Evolutionary conservation across 2,797 vertebrate genomes (phyloP).

Genomic region (Schizopygopsis pylzovi): DNA sequence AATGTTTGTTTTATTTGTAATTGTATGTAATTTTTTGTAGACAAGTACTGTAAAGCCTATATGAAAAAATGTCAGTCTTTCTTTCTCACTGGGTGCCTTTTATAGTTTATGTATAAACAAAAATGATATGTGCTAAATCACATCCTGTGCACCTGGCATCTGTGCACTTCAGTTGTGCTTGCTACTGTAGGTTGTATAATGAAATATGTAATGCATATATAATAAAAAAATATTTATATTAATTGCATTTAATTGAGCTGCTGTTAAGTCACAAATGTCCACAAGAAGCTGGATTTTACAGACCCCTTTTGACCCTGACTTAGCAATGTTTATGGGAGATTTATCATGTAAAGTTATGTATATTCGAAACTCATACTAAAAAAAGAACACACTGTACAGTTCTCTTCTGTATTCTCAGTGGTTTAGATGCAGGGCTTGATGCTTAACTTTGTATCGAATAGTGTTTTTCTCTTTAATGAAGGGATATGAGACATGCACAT

Average conservation of each 20-base stretch:
- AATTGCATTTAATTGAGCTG: neutral
- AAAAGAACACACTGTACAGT: slow-evolving; percentile 8
- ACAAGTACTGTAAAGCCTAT: neutral
- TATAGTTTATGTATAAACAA: neutral
- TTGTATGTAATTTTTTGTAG: neutral
- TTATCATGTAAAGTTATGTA: slow-evolving; percentile 18
- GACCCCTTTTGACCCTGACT: slow-evolving; percentile 3
- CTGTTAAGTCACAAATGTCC: neutral
- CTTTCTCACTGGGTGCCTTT: neutral
- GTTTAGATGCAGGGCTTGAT: slow-evolving; percentile 58
- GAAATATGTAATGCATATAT: no score
- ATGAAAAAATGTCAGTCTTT: neutral
- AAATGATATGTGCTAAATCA: neutral
- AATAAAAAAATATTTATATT: neutral
- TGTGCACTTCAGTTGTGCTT: neutral
- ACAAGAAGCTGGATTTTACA: neutral
- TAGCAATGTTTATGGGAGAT: slow-evolving; percentile 31
- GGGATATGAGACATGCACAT: neutral
- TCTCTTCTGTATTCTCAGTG: slow-evolving; percentile 61
- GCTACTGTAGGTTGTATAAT: neutral
- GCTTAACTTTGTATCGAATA: neutral
- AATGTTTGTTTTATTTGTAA: neutral
- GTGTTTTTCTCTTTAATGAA: neutral
- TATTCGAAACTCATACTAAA: slow-evolving; percentile 34
- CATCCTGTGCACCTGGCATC: slow-evolving; percentile 3